Base-by-base conservation (phyloP, 2,888 invertebrate genomes). In the Galerucella pusilla region DNA sequence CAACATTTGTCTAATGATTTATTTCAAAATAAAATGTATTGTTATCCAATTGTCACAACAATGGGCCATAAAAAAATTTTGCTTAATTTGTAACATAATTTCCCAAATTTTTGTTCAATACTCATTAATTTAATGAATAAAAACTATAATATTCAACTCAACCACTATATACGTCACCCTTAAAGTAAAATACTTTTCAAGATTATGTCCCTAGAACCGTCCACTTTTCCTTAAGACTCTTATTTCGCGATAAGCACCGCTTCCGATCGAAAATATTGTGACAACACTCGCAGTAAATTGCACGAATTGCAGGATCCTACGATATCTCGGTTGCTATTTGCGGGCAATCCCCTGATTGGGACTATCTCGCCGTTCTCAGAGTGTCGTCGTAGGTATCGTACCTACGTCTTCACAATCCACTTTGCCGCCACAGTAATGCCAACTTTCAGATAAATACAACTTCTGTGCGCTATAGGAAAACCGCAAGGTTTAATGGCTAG, bases 251-350 rank as follows among this genome's bases (percentile, higher is more conserved):
- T 75, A 75, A 75, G 75, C 63, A 46, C 35, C 57, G 71, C 67
- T 64, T 68, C 66, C 75, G 68, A 75, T 71, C 75, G 75, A 81
- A 82, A 82, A 82, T 83, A 81, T 81, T 78, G 80, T 68, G 78
- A 81, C 82, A 84, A 84, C 84, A 83, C 80, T 83, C 83, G 83
- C 83, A 81, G 81, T 77, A 81, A 85, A 85, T 84, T 83, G 84
- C 81, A 68, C 78, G 79, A 83, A 82, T 84, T 83, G 84, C 81
- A 65, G 79, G 80, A 83, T 81, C 83, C 81, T 82, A 81, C 83
- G 83, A 84, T 85, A 85, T 85, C 85, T 84, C 74, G 83, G 80
- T 84, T 84, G 85, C 85, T 85, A 85, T 86, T 86, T 85, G 85
- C 83, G 84, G 85, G 82, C 85, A 85, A 85, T 85, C 84, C 83